Evolutionary conservation across 2,797 vertebrate genomes (phyloP).

Genomic region (Macropodus opercularis): DNA sequence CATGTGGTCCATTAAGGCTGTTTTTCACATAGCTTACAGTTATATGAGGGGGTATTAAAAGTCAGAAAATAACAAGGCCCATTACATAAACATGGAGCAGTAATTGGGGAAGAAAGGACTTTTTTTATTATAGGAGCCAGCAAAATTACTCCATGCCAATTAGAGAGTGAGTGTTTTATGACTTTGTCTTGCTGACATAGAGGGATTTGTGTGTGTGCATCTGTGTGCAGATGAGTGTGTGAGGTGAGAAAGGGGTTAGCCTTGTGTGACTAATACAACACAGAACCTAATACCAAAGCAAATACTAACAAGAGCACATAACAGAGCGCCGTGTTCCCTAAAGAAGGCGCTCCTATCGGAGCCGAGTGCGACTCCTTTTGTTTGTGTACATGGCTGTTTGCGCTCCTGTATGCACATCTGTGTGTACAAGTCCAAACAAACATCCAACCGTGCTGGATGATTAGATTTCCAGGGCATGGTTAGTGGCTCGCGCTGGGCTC

Average conservation of each 20-base stretch:
- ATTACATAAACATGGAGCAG: slow-evolving; percentile 67
- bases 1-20: slow-evolving; percentile 51
- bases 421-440: slow-evolving; percentile 71
- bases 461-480: slow-evolving; percentile 75
- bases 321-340: slow-evolving; percentile 25
- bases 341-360: slow-evolving; percentile 16
- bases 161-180: slow-evolving; percentile 67
- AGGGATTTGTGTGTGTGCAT: slow-evolving; percentile 42
- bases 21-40: slow-evolving; percentile 61
- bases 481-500: slow-evolving; percentile 54
- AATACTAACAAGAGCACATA: slow-evolving; percentile 55
- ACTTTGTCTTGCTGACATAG: slow-evolving; percentile 51
- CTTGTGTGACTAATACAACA: slow-evolving; percentile 68
- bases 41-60: slow-evolving; percentile 58
- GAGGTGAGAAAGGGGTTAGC: slow-evolving; percentile 40
- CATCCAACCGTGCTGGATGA: slow-evolving; percentile 71
- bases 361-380: slow-evolving; percentile 45
- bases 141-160: slow-evolving; percentile 67
- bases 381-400: slow-evolving; percentile 66
- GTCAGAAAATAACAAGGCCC: slow-evolving; percentile 67
- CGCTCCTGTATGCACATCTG: slow-evolving; percentile 76
- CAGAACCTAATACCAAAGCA: slow-evolving; percentile 38
- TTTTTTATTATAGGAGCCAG: slow-evolving; percentile 59
- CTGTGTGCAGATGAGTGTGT: slow-evolving; percentile 28
- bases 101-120: slow-evolving; percentile 58